phyloP scores from a whole-genome alignment of 2,888 invertebrate species.

The Stenoptilia bipunctidactyla region DNA sequence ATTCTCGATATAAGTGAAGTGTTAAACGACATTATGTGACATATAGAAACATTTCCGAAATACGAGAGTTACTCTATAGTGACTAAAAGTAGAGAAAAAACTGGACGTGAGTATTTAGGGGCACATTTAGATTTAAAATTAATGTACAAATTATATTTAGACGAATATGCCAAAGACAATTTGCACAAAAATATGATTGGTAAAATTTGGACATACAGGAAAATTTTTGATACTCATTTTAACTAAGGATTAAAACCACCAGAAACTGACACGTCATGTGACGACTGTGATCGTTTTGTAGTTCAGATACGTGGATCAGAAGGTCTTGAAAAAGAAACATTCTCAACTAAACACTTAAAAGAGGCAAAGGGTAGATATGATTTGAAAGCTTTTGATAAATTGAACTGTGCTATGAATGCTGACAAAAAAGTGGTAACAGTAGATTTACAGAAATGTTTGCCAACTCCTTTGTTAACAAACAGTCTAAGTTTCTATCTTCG shows the following conservation, averaged over 20 bases:
- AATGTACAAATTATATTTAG: too few relatives aligned
- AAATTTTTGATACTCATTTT: too few relatives aligned
- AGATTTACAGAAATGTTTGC: constrained; percentile 11
- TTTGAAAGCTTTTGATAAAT: constrained; percentile 6
- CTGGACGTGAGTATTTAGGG: constrained; percentile 3
- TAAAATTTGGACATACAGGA: too few relatives aligned
- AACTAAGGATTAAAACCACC: neutral
- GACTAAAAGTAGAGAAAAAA: constrained; percentile 4
- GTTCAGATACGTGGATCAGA: too few relatives aligned
- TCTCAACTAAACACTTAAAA: neutral
- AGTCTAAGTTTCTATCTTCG: constrained; percentile 9
- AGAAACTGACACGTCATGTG: too few relatives aligned
- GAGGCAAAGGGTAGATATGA: constrained; percentile 5
- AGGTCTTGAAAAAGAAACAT: too few relatives aligned
- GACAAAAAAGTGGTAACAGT: constrained; percentile 2
- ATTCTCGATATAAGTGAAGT: too few relatives aligned
- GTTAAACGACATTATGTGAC: constrained; percentile 1
- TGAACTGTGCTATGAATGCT: neutral
- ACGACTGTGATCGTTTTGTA: too few relatives aligned
- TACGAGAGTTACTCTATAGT: constrained; percentile 2
- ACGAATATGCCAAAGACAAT: too few relatives aligned
- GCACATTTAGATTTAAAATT: neutral
- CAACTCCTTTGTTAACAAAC: constrained; percentile 8
- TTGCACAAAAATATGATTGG: too few relatives aligned
- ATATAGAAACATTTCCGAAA: constrained; percentile 2